Evolutionary conservation across 2,113 vertebrate genomes (phyloP).

Genomic region (Orientallactaga bullata): DNA sequence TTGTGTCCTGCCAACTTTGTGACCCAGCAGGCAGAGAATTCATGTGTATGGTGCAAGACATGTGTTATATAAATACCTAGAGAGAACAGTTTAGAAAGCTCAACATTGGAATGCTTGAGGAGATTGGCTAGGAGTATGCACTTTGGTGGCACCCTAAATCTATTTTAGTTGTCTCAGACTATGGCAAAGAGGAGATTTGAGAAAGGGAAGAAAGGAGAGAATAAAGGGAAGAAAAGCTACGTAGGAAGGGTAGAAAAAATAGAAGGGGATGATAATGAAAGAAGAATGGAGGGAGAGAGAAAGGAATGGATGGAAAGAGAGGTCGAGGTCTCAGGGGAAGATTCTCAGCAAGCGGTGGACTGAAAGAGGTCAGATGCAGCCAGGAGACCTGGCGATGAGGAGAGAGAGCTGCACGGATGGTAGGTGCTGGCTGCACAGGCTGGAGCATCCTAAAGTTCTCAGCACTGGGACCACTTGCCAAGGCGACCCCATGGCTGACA

Average conservation of each 20-base stretch:
- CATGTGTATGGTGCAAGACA: too few relatives aligned
- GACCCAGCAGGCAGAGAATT: background rate
- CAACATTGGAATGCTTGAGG: fast-evolving
- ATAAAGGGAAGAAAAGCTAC: too few relatives aligned
- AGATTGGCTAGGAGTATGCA: background rate
- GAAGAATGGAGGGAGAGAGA: too few relatives aligned
- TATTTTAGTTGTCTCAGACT: background rate
- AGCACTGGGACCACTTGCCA: background rate
- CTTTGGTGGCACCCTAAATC: background rate
- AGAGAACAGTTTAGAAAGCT: background rate
- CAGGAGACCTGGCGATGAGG: background rate
- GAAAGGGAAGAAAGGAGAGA: background rate
- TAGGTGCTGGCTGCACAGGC: fast-evolving
- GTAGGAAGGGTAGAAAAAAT: background rate
- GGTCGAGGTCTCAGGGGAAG: background rate
- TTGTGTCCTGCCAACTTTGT: fast-evolving
- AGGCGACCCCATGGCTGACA: background rate
- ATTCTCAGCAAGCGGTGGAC: background rate
- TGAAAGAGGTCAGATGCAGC: background rate
- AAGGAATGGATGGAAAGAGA: background rate
- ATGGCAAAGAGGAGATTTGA: background rate
- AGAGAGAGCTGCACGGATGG: fast-evolving
- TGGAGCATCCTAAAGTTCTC: background rate
- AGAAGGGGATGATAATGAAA: too few relatives aligned
- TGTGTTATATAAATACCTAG: background rate